These are phyloP conservation scores for Exephanes ischioxanthus DNA, from an alignment of 2,888 invertebrate species.

Conservation along the genomic window DNA sequence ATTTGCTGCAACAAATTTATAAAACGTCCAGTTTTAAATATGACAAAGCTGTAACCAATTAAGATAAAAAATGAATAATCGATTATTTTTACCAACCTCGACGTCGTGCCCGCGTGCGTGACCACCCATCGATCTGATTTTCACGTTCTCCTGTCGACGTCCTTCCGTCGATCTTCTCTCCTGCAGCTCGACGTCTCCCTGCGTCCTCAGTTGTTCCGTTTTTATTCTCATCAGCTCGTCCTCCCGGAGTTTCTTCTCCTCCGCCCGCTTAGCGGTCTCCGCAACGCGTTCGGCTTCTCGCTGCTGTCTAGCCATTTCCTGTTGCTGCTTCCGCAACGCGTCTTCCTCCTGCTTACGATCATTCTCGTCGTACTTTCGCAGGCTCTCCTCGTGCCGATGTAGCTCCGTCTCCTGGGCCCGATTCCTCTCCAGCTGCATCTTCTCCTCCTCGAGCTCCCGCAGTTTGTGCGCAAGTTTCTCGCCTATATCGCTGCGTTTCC, in stretches of 20 bases:
- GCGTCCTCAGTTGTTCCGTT: slow-evolving; percentile 78
- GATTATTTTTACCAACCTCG: slow-evolving; percentile 70
- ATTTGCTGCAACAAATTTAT: slow-evolving; percentile 77
- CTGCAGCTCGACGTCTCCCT: slow-evolving; percentile 81
- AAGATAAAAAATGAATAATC: slow-evolving; percentile 4
- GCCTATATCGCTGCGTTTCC: slow-evolving; percentile 84
- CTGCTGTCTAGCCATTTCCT: slow-evolving; percentile 72
- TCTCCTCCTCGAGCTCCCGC: slow-evolving; percentile 85
- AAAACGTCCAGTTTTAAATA: background rate
- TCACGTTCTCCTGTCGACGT: slow-evolving; percentile 85
- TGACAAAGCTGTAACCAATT: background rate
- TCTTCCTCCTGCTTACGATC: slow-evolving; percentile 80
- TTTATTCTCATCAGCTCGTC: slow-evolving; percentile 77
- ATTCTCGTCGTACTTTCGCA: slow-evolving; percentile 82
- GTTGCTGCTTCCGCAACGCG: slow-evolving; percentile 76
- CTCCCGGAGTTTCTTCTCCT: slow-evolving; percentile 75
- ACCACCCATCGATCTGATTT: slow-evolving; percentile 88
- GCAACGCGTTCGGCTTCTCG: slow-evolving; percentile 73
- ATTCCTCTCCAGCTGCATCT: slow-evolving; percentile 85
- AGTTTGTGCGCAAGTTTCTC: slow-evolving; percentile 87
- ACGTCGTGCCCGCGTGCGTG: slow-evolving; percentile 90
- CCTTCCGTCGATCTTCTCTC: slow-evolving; percentile 79
- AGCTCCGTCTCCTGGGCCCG: slow-evolving; percentile 81
- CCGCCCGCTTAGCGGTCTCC: slow-evolving; percentile 74
- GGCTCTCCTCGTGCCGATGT: slow-evolving; percentile 79